Evolutionary conservation across 2,888 invertebrate genomes (phyloP), one percentile per base, ranked within the genome.

Genomic region (Ametastegia equiseti): DNA sequence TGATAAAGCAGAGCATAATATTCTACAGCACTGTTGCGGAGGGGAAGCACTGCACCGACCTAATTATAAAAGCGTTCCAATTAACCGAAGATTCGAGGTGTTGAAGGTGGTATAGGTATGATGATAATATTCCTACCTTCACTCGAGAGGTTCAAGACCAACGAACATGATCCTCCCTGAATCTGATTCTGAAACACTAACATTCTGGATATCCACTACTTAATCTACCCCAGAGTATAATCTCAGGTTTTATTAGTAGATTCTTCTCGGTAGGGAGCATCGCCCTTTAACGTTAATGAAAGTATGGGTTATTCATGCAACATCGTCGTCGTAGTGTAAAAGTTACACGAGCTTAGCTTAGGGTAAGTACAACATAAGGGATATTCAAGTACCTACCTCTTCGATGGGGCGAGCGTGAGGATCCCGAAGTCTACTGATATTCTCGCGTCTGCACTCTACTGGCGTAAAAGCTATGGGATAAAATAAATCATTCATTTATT

Each of bases 271-370:
- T 47, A 71, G 15, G 27, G 75, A 75, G 33, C 54, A 75, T 75
- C 50, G 54, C 75, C 9, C 75, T 75, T 75, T 36, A 75, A 75
- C 36, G 75, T 54, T 75, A 75, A 75, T 75, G 75, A 50, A 50
- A 75, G 54, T 75, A 54, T 75, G 23, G 54, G 75, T 75, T 75
- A 75, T 75, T 75, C 75, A 75, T 75, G 75, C 36, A 75, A 23
- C 54, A 75, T 75, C 75, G 54, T 54, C 75, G 54, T 54, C 50
- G 33, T 36, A 33, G 75, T 54, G 75, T 54, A 36, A 36, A 50
- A 75, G 75, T 27, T 33, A 75, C 36, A 19, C 36, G 50, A 75
- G 54, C 36, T 75, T 75, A 54, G 75, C 36, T 36, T 36, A 54
- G 71, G 45, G 45, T 45, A 75, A 75, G 75, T 75, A 54, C 33